Conservation (phyloP, 2,797 vertebrate species). For the Enteromius anoplus region DNA sequence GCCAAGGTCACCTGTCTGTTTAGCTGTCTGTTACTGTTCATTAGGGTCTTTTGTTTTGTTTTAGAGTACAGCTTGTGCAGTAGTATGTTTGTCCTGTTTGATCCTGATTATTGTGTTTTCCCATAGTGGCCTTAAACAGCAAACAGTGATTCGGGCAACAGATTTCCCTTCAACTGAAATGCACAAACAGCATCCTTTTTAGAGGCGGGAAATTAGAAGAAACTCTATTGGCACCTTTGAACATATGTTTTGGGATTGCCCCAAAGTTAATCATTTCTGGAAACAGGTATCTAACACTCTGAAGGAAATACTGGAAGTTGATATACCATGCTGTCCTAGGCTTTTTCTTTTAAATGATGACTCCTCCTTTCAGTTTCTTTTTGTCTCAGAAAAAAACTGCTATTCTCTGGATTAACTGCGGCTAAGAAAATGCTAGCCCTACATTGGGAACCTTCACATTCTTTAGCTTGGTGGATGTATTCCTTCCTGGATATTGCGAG, state of each 20-base stretch:
- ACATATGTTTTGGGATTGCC: slow-evolving; percentile 26
- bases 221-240: background rate
- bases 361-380: background rate
- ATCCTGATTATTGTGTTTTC: background rate
- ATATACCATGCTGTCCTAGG: background rate
- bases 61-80: background rate
- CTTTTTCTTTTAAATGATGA: slow-evolving; percentile 24
- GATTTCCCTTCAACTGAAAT: background rate
- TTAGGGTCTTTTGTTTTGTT: background rate
- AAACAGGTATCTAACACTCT: background rate
- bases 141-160: background rate
- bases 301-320: background rate
- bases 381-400: background rate
- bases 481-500: background rate
- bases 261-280: background rate
- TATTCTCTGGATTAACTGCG: too few relatives aligned
- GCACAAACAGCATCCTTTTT: background rate
- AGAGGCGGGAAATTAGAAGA: background rate
- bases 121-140: background rate
- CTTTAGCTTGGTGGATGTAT: background rate
- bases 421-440: background rate
- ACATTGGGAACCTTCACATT: background rate
- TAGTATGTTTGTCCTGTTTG: background rate
- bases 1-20: background rate
- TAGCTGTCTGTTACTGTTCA: background rate